These are phyloP conservation scores for Nymphalis polychloros DNA, from an alignment of 2,888 invertebrate species.

Conservation along the genomic window DNA sequence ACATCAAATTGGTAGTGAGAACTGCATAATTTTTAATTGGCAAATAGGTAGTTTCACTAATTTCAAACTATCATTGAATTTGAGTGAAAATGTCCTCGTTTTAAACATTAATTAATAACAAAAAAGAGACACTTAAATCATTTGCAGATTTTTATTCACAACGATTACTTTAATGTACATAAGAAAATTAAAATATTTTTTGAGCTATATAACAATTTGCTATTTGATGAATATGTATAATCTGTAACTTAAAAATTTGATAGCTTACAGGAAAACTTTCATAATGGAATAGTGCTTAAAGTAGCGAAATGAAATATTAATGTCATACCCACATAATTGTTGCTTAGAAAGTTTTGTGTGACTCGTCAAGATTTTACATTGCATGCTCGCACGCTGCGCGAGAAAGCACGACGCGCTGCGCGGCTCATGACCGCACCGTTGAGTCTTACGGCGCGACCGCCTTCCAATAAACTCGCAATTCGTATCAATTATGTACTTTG, in stretches of 20 bases:
- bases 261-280: slow-evolving; percentile 5
- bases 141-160: background rate
- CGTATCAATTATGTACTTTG: slow-evolving; percentile 21
- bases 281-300: slow-evolving; percentile 16
- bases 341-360: slow-evolving; percentile 79
- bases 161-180: no score
- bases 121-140: background rate
- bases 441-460: slow-evolving; percentile 36
- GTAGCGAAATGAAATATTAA: slow-evolving; percentile 72
- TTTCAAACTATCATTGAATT: slow-evolving; percentile 2
- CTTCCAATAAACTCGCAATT: slow-evolving; percentile 23
- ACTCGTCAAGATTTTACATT: slow-evolving; percentile 73
- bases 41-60: slow-evolving; percentile 8
- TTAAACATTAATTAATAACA: background rate
- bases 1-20: slow-evolving; percentile 32
- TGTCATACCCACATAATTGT: slow-evolving; percentile 78
- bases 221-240: no score
- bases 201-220: background rate
- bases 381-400: slow-evolving; percentile 79
- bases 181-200: background rate
- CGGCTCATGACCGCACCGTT: slow-evolving; percentile 36
- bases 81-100: background rate
- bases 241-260: background rate
- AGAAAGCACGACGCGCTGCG: slow-evolving; percentile 72
- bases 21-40: slow-evolving; percentile 24